Percentiles rank a stretch among this genome's conserved stretches.
Conservation (phyloP, 2,113 vertebrate genomes). For the Trogon melanurus region DNA sequence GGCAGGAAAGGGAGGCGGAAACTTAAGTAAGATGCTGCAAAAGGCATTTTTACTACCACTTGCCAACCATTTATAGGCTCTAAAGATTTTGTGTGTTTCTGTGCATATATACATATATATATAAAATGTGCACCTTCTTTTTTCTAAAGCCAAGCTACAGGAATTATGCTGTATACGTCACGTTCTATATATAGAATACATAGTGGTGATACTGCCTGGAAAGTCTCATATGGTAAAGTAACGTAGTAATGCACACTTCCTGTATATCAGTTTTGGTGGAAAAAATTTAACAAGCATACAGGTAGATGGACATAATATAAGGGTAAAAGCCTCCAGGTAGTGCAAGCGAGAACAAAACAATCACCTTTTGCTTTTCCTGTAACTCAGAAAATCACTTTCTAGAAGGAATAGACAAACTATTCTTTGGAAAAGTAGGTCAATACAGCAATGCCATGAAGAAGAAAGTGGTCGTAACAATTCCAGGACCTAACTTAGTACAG, state of each 20-base stretch:
- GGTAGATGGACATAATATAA: background rate
- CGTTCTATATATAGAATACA: background rate
- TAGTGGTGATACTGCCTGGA: background rate
- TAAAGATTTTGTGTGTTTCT: background rate
- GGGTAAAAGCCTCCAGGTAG: background rate
- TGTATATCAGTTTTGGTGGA: background rate
- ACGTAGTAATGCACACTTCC: background rate
- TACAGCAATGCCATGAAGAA: background rate
- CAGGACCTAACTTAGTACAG: background rate
- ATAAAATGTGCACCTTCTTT: background rate
- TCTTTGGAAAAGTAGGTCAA: background rate
- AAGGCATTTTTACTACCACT: background rate
- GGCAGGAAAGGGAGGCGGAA: background rate
- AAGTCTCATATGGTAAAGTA: background rate
- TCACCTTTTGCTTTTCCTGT: background rate
- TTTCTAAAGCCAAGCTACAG: background rate
- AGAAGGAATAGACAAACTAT: background rate
- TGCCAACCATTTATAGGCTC: background rate
- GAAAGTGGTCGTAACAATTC: background rate
- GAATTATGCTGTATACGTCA: background rate
- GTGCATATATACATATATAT: accelerated
- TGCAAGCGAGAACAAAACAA: background rate
- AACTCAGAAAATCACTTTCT: background rate
- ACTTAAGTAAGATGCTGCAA: background rate
- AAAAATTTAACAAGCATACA: background rate